phyloP scores from a whole-genome alignment of 2,113 vertebrate species.

The Geococcyx californianus region DNA sequence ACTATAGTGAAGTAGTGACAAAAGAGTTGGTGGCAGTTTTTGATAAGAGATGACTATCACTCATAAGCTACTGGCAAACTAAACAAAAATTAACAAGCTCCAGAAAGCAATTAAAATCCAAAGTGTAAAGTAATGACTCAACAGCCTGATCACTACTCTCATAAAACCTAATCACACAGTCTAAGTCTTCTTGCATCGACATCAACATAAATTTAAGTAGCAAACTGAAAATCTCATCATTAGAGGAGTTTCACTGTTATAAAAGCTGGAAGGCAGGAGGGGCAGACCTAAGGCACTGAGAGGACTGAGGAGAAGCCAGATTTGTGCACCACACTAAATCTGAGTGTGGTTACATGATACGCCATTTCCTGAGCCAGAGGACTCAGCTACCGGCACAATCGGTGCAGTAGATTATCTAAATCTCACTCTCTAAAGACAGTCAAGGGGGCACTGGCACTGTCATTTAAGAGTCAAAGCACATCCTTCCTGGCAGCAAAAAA shows the following conservation, averaged over 20 bases:
- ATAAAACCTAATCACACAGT: constrained; percentile 4
- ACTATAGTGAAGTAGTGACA: neutral
- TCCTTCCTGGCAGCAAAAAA: neutral
- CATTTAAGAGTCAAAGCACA: neutral
- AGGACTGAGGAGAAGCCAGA: neutral
- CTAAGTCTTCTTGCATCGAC: neutral
- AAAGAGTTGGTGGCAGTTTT: neutral
- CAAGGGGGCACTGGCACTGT: neutral
- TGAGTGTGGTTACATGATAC: neutral
- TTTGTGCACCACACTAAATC: neutral
- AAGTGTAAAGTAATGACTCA: constrained; percentile 53
- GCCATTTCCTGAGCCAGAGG: rapidly evolving
- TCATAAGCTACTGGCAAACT: neutral
- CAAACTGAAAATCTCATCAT: neutral
- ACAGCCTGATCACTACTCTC: neutral
- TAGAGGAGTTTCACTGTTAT: neutral
- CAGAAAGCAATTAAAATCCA: constrained; percentile 57
- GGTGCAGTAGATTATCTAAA: neutral
- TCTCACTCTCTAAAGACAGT: neutral
- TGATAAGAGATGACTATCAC: neutral
- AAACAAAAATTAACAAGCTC: constrained; percentile 49
- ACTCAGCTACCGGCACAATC: neutral
- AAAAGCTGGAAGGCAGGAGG: neutral
- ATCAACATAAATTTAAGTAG: neutral
- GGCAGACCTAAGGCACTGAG: neutral